phyloP scores from a whole-genome alignment of 2,888 invertebrate species.

The Megastigmus dorsalis region DNA sequence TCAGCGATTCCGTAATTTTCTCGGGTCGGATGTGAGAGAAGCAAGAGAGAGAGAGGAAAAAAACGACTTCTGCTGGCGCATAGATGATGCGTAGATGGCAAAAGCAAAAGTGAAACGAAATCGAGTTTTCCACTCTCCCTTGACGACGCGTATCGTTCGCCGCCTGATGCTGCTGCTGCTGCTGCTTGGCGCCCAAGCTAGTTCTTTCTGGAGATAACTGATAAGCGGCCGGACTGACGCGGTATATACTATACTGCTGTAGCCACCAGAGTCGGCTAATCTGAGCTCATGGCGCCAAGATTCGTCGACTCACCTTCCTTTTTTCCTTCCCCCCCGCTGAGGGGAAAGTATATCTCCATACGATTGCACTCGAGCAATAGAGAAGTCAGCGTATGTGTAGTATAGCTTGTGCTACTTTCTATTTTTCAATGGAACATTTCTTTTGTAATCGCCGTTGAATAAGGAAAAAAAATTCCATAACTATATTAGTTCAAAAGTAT shows the following conservation, averaged over 20 bases:
- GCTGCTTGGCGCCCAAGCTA: conserved; percentile 10
- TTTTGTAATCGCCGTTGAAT: no score
- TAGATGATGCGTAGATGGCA: not conserved
- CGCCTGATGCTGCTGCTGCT: not conserved
- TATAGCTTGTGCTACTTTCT: no score
- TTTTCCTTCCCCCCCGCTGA: no score
- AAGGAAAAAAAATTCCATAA: no score
- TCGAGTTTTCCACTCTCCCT: conserved; percentile 38
- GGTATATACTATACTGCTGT: no score
- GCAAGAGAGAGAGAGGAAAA: no score
- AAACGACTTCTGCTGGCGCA: no score
- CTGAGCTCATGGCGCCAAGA: conserved; percentile 50
- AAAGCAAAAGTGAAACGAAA: conserved; percentile 28
- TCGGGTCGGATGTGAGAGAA: not conserved
- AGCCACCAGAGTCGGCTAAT: conserved; percentile 42
- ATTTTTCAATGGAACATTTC: no score
- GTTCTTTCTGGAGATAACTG: conserved; percentile 51
- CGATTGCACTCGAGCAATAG: no score
- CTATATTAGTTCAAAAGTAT: no score
- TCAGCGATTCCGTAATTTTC: not conserved
- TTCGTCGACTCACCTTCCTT: conserved; percentile 28
- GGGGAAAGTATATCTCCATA: no score
- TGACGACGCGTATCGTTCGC: conserved; percentile 2
- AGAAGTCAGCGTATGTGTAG: no score
- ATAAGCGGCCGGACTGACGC: conserved; percentile 51